A percentile compares a stretch with the other conserved stretches of the same genome.
These are phyloP conservation scores for Sternarchorhynchus goeldii DNA, from an alignment of 2,797 vertebrate genomes.

Conservation along the genomic window DNA sequence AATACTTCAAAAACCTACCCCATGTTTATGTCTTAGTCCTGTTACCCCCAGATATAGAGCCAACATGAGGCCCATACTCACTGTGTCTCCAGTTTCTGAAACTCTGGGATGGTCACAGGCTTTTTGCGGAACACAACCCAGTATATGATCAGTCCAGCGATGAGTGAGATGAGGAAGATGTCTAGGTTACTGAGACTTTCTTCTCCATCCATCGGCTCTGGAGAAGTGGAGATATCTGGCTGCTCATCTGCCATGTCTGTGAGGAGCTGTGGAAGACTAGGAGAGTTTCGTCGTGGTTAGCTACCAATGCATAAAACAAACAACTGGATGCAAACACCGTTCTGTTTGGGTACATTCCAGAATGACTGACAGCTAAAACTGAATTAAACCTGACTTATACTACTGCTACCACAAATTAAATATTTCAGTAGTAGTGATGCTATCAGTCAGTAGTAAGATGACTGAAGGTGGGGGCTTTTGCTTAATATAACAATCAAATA, in stretches of 20 bases:
- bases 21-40: not conserved
- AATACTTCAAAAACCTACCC: too few species aligned
- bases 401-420: too few species aligned
- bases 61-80: constrained; percentile 63
- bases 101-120: constrained; percentile 86
- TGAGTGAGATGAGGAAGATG: constrained; percentile 86
- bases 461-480: too few species aligned
- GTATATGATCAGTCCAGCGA: constrained; percentile 84
- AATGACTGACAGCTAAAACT: too few species aligned
- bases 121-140: constrained; percentile 94
- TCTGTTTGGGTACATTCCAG: too few species aligned
- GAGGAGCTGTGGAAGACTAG: constrained; percentile 32
- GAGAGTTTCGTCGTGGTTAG: not conserved
- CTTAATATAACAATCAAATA: too few species aligned
- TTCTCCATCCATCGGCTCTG: constrained; percentile 68
- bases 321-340: not conserved
- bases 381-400: too few species aligned
- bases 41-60: not conserved
- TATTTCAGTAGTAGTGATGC: too few species aligned
- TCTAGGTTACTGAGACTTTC: constrained; percentile 83
- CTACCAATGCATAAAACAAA: not conserved
- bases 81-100: constrained; percentile 82
- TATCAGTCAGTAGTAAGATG: too few species aligned
- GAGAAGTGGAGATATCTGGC: constrained; percentile 61
- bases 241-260: constrained; percentile 72